Base-by-base conservation (phyloP, 1,140 invertebrate genomes). In the Drosophila ohnishii region DNA sequence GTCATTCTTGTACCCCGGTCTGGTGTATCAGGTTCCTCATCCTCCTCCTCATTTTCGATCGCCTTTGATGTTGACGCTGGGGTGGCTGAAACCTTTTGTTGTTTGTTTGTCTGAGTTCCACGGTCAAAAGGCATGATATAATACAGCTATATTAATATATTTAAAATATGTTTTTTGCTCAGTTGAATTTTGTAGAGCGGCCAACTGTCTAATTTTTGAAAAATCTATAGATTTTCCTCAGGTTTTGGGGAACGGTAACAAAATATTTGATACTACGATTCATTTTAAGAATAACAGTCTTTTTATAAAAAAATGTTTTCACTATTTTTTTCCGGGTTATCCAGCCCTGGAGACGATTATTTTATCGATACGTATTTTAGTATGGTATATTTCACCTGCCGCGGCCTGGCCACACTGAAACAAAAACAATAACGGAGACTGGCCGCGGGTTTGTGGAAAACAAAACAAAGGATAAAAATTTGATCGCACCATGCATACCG, bases 401-500 rank as follows among this genome's bases (percentile, higher is more conserved):
- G 4, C 5, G 6, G 14, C 0, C 51, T 25, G 32, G 19, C 34
- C 35, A 69, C 30, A 40, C 34, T 34, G 11, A 19, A 10, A 25
- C 14, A 9, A 25, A 25, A 55, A 37, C 51, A 5, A 55, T 35
- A 53, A 22, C 50, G 19, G 13, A 53, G 34, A n/a, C 32, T 25
- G 10, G 22, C 16, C 28, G 32, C 63, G 37, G 32, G 6, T 37
- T 48, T 16, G 40, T 61, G 35, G 37, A 79, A 83, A 77, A 60
- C 35, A 64, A 74, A 50, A 63, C 30, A 77, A 45, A 28, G 58
- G 56, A 19, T 35, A 48, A n/a, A 16, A 37, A 72, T 16, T 45
- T 28, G 9, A 42, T 37, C 35, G 44, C 22, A 69, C 11, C 69
- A 83, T 80, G 78, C 53, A 66, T 71, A 90, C 85, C 11, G 47